Conservation (phyloP, 2,113 vertebrate species). For the Neogale vison region DNA sequence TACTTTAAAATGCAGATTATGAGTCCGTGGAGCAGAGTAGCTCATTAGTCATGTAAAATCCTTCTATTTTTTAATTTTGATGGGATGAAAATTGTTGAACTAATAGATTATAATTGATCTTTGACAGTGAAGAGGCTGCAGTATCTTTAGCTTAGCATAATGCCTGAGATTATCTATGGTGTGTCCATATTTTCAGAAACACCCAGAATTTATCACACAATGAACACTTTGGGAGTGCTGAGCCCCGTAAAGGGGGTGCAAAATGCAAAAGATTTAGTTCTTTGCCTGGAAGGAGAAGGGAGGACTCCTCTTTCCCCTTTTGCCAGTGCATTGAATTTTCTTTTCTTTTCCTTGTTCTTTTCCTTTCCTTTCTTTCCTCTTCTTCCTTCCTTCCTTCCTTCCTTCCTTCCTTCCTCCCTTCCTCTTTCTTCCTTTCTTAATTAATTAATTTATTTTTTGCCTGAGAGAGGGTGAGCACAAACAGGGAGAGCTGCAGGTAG, state of each 20-base stretch:
- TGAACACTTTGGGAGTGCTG: background rate
- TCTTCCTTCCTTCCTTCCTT: fast-evolving
- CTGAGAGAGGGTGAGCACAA: too few species aligned
- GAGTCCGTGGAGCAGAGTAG: slow-evolving; percentile 75
- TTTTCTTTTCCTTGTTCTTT: too few species aligned
- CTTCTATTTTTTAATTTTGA: slow-evolving; percentile 71
- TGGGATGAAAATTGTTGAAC: slow-evolving; percentile 74
- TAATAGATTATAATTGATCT: slow-evolving; percentile 65
- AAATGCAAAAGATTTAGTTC: background rate
- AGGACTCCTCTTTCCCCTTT: background rate
- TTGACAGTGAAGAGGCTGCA: slow-evolving; percentile 26
- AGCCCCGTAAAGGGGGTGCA: background rate
- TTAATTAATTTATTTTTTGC: too few species aligned
- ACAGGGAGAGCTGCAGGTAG: too few species aligned
- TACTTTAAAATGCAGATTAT: slow-evolving; percentile 77
- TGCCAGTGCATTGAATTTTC: background rate
- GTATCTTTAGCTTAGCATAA: slow-evolving; percentile 7
- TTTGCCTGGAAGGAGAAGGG: background rate
- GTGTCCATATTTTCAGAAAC: slow-evolving; percentile 1
- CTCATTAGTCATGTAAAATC: slow-evolving; percentile 81
- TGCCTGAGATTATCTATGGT: background rate
- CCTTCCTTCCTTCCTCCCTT: background rate
- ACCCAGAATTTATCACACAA: background rate
- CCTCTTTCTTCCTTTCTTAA: background rate
- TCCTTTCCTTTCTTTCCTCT: too few species aligned